Evolutionary conservation across 2,797 vertebrate species (phyloP), one percentile per base, ranked within the genome.

Genomic region (Xenops minutus): DNA sequence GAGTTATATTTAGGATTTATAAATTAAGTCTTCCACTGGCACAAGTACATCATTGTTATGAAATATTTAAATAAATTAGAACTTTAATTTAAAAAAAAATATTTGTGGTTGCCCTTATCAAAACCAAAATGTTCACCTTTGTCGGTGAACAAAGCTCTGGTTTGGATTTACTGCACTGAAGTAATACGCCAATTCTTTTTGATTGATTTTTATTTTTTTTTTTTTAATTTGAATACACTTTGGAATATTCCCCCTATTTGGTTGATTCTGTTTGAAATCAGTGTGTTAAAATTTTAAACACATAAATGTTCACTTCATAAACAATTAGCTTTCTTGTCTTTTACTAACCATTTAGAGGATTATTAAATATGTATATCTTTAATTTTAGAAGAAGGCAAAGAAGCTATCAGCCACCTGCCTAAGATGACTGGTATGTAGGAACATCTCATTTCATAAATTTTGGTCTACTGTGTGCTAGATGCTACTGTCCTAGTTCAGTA

Each of bases 1-100:
- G 90, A 88, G 27, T 73, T 95, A 88, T 71, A 64, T 74, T 95
- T 90, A 96, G 44, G 56, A 87, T 85, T 89, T 94, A 66, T 54
- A 93, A 92, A 76, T 12, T 4, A 54, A 85, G 26, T 77, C 72
- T 95, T 92, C 39, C 26, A 92, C 37, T 46, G 81, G 56, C 71
- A 91, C 44, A 62, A 34, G 91, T 94, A 86, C 8, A n/a, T 43
- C 39, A 27, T 7, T 94, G 36, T 77, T 77, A 89, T 36, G 12
- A 85, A 96, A 90, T 92, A 86, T 29, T 77, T 86, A 66, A 96
- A 87, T 51, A 85, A 76, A 68, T 48, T 58, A 79, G 12, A 86
- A 76, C 27, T 46, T 62, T 32, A 92, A 92, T 78, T 78, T 78
- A 32, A 66, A 72, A 92, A 95, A 55, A 46, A 55, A 15, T 30